phyloP scores from a whole-genome alignment of 2,888 invertebrate species.

The Itoplectis maculator region DNA sequence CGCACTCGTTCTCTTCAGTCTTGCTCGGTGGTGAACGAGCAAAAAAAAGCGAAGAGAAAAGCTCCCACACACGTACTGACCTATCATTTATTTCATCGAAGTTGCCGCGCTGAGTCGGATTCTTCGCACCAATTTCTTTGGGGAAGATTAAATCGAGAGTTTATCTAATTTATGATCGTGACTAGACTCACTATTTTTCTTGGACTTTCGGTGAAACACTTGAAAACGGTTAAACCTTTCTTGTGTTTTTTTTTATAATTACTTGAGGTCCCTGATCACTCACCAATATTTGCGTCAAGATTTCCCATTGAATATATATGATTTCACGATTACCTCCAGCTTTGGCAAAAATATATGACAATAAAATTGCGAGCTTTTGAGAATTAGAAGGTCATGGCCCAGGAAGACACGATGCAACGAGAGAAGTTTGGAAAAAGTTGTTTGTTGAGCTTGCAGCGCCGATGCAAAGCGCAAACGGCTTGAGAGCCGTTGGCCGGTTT shows the following conservation, averaged over 20 bases:
- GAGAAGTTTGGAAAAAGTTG: background rate
- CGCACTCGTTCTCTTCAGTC: conserved; percentile 23
- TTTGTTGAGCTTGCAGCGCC: background rate
- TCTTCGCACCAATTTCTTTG: background rate
- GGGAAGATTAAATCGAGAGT: too few species aligned
- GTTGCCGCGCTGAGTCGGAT: background rate
- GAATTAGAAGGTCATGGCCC: background rate
- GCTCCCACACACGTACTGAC: background rate
- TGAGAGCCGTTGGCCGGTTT: conserved; percentile 72
- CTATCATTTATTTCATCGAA: conserved; percentile 19
- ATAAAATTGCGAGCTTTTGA: background rate
- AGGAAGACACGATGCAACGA: background rate
- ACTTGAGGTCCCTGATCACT: too few species aligned
- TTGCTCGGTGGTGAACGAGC: conserved; percentile 9
- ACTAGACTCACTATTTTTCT: too few species aligned
- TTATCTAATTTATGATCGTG: too few species aligned
- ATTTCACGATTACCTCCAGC: too few species aligned
- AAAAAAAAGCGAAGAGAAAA: conserved; percentile 6
- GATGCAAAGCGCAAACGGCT: conserved; percentile 45
- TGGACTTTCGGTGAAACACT: too few species aligned
- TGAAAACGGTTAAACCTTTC: too few species aligned
- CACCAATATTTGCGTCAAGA: too few species aligned
- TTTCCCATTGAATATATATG: too few species aligned
- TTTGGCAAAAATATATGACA: too few species aligned
- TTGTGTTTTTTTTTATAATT: too few species aligned